Evolutionary conservation across 2,888 invertebrate species (phyloP).

Genomic region (Taenaris catops): DNA sequence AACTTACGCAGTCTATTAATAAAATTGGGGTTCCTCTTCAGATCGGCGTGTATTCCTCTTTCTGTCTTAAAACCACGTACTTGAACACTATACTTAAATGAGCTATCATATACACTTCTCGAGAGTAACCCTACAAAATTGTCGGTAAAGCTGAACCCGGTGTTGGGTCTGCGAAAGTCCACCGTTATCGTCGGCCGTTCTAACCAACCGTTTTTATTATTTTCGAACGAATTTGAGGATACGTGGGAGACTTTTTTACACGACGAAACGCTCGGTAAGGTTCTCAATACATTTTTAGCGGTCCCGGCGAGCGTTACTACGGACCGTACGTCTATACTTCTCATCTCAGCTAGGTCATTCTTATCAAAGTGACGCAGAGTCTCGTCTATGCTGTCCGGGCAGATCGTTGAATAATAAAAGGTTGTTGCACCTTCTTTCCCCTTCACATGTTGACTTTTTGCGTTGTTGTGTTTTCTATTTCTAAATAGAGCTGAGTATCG

Average conservation of each 20-base stretch:
- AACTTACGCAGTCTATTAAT: conserved; percentile 83
- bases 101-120: conserved; percentile 32
- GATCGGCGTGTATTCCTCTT: conserved; percentile 84
- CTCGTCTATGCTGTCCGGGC: conserved; percentile 61
- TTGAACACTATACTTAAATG: conserved; percentile 67
- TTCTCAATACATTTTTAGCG: conserved; percentile 28
- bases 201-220: conserved; percentile 62
- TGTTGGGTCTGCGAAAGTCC: conserved; percentile 37
- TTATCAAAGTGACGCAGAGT: conserved; percentile 62
- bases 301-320: conserved; percentile 37
- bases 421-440: conserved; percentile 41
- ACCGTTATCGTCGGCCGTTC: conserved; percentile 39
- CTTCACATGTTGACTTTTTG: conserved; percentile 54
- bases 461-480: conserved; percentile 55
- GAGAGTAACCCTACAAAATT: conserved; percentile 49
- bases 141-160: conserved; percentile 44
- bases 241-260: conserved; percentile 53
- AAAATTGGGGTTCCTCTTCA: conserved; percentile 85
- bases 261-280: conserved; percentile 36
- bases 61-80: conserved; percentile 90
- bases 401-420: conserved; percentile 49
- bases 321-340: conserved; percentile 45
- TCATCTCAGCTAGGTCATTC: conserved; percentile 60
- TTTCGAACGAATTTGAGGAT: conserved; percentile 58
- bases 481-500: conserved; percentile 66